These are phyloP conservation scores for Artibeus lituratus DNA, from an alignment of 2,797 vertebrate genomes.

Conservation along the genomic window DNA sequence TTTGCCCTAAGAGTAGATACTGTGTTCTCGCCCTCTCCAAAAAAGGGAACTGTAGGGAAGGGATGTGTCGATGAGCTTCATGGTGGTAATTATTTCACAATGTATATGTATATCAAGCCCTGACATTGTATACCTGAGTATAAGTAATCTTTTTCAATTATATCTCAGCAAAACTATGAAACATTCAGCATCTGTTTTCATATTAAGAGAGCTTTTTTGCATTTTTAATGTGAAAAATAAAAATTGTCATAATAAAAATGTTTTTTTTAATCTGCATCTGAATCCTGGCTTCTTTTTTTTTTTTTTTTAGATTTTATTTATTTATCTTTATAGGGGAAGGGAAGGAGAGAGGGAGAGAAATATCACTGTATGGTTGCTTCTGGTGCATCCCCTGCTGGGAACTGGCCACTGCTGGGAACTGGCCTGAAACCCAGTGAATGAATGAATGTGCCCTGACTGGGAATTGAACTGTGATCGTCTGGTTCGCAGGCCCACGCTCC, in stretches of 20 bases:
- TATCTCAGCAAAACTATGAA: neutral
- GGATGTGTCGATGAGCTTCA: neutral
- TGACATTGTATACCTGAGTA: neutral
- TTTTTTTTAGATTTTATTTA: too few species aligned
- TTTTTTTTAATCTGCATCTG: too few species aligned
- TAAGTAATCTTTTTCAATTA: neutral
- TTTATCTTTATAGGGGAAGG: too few species aligned
- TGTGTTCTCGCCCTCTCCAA: neutral
- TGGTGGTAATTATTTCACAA: neutral
- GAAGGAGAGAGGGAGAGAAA: too few species aligned
- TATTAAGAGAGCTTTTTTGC: neutral
- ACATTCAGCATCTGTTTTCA: neutral
- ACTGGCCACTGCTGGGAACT: too few species aligned
- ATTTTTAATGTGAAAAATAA: neutral
- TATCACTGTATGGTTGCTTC: too few species aligned
- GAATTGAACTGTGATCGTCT: too few species aligned
- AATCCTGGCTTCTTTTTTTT: too few species aligned
- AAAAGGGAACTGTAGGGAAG: neutral
- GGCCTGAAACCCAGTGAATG: too few species aligned
- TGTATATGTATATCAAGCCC: neutral
- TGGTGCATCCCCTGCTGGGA: too few species aligned
- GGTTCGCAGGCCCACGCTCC: too few species aligned
- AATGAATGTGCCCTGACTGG: too few species aligned
- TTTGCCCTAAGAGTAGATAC: neutral
- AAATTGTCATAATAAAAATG: neutral